Conservation (phyloP, 2,797 vertebrate genomes). For the Emydoidea blandingii region DNA sequence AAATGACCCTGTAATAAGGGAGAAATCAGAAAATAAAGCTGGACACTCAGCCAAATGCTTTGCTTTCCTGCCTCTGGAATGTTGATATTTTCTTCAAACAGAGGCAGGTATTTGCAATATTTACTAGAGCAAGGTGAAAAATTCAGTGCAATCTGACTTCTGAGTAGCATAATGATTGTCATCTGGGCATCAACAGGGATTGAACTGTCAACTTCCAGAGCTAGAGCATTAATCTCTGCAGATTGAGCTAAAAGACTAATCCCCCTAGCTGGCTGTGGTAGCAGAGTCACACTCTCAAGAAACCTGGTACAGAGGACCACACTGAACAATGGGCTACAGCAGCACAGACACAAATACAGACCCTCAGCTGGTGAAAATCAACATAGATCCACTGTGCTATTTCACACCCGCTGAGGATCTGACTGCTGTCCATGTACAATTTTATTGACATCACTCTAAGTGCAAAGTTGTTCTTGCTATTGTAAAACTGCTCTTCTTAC, state of each 20-base stretch:
- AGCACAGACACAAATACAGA: neutral
- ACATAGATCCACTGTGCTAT: neutral
- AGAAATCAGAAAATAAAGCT: slow-evolving; percentile 25
- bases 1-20: slow-evolving; percentile 29
- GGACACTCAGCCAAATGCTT: neutral
- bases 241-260: neutral
- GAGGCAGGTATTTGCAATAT: slow-evolving; percentile 4
- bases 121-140: neutral
- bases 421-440: neutral
- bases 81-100: neutral
- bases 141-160: neutral
- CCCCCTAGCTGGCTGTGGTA: neutral
- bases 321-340: neutral
- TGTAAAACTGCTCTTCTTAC: neutral
- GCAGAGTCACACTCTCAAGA: neutral
- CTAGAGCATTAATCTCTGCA: neutral
- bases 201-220: neutral
- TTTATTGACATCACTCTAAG: neutral
- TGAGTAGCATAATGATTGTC: neutral
- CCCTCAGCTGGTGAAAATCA: neutral
- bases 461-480: neutral
- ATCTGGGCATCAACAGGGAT: neutral
- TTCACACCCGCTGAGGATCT: neutral
- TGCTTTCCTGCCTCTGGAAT: neutral
- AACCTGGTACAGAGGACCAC: neutral